Base-by-base conservation (phyloP, 2,797 vertebrate species). In the Siniperca obscura region DNA sequence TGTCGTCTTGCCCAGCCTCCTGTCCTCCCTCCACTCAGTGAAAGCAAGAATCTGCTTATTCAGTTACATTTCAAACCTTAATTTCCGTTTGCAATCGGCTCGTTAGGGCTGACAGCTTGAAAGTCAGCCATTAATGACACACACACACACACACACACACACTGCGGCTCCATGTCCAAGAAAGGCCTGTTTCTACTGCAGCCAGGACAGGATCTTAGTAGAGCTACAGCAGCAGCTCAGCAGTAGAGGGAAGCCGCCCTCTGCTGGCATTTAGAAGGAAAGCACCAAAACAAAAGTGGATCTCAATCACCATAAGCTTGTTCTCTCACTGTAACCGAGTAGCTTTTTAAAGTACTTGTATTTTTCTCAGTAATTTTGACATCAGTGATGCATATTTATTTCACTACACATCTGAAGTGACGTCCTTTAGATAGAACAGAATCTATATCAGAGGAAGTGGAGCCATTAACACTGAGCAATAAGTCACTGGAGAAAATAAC, bases 41-140 rank as follows among this genome's bases (percentile, higher is more conserved):
- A 86, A 85, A 89, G 79, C 64, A 86, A 88, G 77, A 85, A 90
- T 90, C 81, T 87, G 82, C 89, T 91, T 85, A 92, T 94, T 93
- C 91, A 62, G 90, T 94, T 92, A 92, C 87, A 91, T 92, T 92
- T 90, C 79, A 85, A 89, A 90, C 78, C 88, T 91, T 89, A 70
- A 90, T 91, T 91, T 93, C 92, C 88, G 84, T 84, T 92, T 81
- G 90, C 88, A 85, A 85, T 91, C 86, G 81, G 84, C 87, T 92
- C 76, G 76, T 94, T 93, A 87, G 42, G 82, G 88, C 79, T 80
- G 88, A 90, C 81, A 44, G 86, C 84, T 90, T 89, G 88, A 92
- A 86, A 85, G 87, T 84, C 85, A 36, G 78, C 86, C 89, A 90
- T 92, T 91, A 91, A 90, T 86, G 87, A 80, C 66, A 68, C 72